These are phyloP conservation scores for Muscina levida DNA, from an alignment of 2,888 invertebrate species.

Conservation along the genomic window DNA sequence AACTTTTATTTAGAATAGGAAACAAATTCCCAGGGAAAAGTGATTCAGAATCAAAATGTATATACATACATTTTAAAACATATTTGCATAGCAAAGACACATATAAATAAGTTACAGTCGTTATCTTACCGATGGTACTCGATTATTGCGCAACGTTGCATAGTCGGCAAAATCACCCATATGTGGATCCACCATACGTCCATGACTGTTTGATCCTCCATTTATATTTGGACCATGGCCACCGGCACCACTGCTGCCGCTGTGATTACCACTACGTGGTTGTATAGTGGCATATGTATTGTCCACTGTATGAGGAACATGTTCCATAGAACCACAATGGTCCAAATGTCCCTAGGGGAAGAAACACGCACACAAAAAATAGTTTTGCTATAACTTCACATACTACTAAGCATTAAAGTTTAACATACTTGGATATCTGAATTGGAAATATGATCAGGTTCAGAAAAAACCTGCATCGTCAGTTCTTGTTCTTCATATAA, in stretches of 20 bases:
- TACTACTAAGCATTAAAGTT: background rate
- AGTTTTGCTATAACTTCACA: conserved; percentile 1
- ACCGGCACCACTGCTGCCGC: conserved; percentile 69
- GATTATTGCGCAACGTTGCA: conserved; percentile 79
- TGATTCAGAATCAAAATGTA: no score
- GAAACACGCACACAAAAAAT: background rate
- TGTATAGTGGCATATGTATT: conserved; percentile 80
- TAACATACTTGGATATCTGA: conserved; percentile 76
- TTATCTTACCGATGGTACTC: conserved; percentile 77
- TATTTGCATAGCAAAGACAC: no score
- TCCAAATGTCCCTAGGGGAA: conserved; percentile 73
- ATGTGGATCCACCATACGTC: conserved; percentile 73
- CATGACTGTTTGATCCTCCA: conserved; percentile 60
- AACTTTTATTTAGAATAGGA: no score
- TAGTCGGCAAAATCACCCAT: conserved; percentile 79
- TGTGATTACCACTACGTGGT: conserved; percentile 76
- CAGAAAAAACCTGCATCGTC: conserved; percentile 95
- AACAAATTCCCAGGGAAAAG: no score
- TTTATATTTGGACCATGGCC: conserved; percentile 66
- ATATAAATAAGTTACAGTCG: no score
- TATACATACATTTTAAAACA: conserved; percentile 4
- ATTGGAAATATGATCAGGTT: conserved; percentile 83
- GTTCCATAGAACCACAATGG: conserved; percentile 77
- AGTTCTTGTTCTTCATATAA: conserved; percentile 95
- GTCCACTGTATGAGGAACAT: conserved; percentile 77